A percentile compares a stretch with the other conserved stretches of the same genome.
Evolutionary conservation across 2,888 invertebrate genomes (phyloP).

Genomic region (Epiblema foenella): DNA sequence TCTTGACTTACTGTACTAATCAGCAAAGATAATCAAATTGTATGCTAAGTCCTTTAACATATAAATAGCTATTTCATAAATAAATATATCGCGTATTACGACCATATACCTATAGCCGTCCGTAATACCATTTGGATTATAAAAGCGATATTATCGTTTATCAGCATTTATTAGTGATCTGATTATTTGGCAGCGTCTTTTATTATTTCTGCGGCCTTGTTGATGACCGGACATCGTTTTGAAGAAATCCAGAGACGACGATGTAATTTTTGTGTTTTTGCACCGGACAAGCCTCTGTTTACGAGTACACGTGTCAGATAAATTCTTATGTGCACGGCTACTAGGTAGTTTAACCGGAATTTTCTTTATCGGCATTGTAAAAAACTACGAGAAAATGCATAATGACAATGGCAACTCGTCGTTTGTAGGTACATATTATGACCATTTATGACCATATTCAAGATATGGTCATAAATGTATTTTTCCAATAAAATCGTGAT

Average conservation of each 20-base stretch:
- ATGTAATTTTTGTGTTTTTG: conserved; percentile 10
- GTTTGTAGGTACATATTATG: too few species aligned
- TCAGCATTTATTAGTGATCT: conserved; percentile 29
- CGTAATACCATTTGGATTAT: conserved; percentile 17
- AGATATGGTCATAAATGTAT: too few species aligned
- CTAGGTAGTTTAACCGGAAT: neutral
- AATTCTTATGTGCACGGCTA: neutral
- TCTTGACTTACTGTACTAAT: too few species aligned
- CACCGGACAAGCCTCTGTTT: neutral
- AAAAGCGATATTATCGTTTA: conserved; percentile 36
- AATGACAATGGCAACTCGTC: too few species aligned
- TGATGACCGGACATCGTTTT: conserved; percentile 21
- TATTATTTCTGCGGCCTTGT: conserved; percentile 28
- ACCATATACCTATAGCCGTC: conserved; percentile 17
- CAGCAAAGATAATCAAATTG: too few species aligned
- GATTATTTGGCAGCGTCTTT: conserved; percentile 23
- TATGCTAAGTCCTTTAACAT: neutral
- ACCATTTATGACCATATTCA: too few species aligned
- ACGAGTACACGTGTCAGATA: neutral
- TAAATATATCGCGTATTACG: neutral
- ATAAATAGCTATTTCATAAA: neutral
- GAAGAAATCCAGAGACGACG: neutral
- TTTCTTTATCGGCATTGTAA: too few species aligned
- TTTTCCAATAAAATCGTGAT: too few species aligned
- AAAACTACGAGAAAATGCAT: too few species aligned